Conservation (phyloP, 2,113 vertebrate genomes). For the Aphelocoma coerulescens region DNA sequence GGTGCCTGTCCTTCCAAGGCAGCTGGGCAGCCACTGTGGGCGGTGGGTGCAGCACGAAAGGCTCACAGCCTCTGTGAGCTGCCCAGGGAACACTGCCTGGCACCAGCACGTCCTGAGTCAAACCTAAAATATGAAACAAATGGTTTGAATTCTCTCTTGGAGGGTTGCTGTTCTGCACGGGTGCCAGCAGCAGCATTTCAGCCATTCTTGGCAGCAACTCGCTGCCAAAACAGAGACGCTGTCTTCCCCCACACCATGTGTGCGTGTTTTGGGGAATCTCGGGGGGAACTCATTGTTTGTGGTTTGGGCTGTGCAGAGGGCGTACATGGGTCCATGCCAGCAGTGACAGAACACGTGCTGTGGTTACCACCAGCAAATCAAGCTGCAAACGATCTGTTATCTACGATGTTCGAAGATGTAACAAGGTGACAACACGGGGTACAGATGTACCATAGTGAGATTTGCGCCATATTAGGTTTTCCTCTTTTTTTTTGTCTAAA, state of each 20-base stretch:
- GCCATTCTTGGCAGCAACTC: not conserved
- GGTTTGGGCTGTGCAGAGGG: not conserved
- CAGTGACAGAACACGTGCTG: accelerated
- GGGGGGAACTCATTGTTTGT: accelerated
- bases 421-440: not conserved
- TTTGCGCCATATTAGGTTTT: accelerated
- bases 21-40: not conserved
- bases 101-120: not conserved
- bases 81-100: not conserved
- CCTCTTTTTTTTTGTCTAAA: not conserved
- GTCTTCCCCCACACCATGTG: accelerated
- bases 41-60: not conserved
- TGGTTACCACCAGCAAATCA: not conserved
- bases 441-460: accelerated
- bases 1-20: not conserved
- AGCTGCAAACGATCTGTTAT: accelerated
- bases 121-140: not conserved
- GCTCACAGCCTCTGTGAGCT: not conserved
- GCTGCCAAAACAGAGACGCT: accelerated
- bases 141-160: not conserved
- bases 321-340: not conserved
- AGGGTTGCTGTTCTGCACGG: accelerated
- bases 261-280: accelerated
- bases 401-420: accelerated
- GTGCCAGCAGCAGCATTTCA: not conserved